Conservation (phyloP, 2,113 vertebrate species). For the Nibea albiflora region DNA sequence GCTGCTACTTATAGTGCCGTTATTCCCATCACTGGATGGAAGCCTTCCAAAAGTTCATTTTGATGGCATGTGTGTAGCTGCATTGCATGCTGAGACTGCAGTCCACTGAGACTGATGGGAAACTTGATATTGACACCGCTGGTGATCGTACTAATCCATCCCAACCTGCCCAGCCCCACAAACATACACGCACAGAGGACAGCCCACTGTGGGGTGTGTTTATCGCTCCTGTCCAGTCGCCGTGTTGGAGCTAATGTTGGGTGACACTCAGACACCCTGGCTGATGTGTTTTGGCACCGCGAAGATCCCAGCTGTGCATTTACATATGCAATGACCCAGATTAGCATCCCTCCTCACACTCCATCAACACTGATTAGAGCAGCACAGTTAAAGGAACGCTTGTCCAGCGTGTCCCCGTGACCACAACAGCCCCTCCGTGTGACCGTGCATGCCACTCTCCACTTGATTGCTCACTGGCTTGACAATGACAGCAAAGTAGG, state of each 20-base stretch:
- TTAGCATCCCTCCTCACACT: conserved; percentile 89
- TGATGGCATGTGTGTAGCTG: neutral
- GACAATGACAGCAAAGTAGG: conserved; percentile 47
- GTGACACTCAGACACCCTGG: conserved; percentile 84
- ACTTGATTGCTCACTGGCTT: conserved; percentile 43
- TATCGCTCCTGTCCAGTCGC: conserved; percentile 57
- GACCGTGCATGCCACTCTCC: conserved; percentile 13
- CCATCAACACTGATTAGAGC: conserved; percentile 89
- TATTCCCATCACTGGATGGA: neutral
- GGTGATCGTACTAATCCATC: conserved; percentile 64
- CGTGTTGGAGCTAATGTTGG: conserved; percentile 79
- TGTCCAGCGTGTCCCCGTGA: conserved; percentile 48
- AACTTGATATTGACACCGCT: conserved; percentile 69
- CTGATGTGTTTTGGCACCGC: conserved; percentile 85
- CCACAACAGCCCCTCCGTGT: conserved; percentile 48
- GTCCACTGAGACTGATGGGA: conserved; percentile 31
- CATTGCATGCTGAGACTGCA: neutral
- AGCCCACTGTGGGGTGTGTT: conserved; percentile 53
- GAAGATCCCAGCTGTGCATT: conserved; percentile 89
- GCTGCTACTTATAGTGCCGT: no score
- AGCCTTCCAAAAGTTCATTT: neutral
- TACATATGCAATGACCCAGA: conserved; percentile 94
- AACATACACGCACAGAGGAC: neutral
- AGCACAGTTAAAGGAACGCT: conserved; percentile 60
- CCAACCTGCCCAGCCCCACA: no score